Conservation (phyloP, 2,113 vertebrate genomes). For the Gobius niger region DNA sequence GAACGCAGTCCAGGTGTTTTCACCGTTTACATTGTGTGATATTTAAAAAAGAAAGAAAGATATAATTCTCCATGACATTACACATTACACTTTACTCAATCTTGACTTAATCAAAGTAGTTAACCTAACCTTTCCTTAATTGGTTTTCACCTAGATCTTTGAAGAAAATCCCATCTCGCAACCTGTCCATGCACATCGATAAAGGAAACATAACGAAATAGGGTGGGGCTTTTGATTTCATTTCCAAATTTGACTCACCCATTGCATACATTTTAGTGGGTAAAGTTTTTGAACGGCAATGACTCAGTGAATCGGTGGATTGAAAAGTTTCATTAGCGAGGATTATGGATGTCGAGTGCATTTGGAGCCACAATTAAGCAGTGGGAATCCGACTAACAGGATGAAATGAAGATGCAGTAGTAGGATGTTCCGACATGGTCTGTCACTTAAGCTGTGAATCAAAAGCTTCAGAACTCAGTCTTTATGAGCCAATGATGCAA, state of each 20-base stretch:
- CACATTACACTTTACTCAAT: background rate
- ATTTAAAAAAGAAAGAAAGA: no score
- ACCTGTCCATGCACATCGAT: background rate
- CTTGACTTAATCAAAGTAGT: background rate
- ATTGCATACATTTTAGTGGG: background rate
- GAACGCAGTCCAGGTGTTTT: no score
- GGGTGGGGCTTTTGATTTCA: background rate
- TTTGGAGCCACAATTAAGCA: slow-evolving; percentile 14
- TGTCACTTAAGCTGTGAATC: slow-evolving; percentile 11
- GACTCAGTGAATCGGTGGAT: slow-evolving; percentile 21
- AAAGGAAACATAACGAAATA: no score
- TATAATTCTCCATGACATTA: no score
- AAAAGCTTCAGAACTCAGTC: slow-evolving; percentile 7
- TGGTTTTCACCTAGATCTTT: background rate
- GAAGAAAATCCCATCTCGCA: background rate
- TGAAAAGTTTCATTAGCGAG: slow-evolving; percentile 3
- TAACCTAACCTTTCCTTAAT: background rate
- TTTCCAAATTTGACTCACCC: background rate
- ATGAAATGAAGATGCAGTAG: slow-evolving; percentile 29
- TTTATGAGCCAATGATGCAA: background rate
- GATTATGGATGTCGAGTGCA: slow-evolving; percentile 16
- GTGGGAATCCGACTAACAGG: slow-evolving; percentile 7
- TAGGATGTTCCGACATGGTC: slow-evolving; percentile 1
- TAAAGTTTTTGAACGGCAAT: slow-evolving; percentile 1
- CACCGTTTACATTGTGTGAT: no score